These are phyloP conservation scores for Typhlomys cinereus DNA, from an alignment of 2,113 vertebrate genomes.

Conservation along the genomic window DNA sequence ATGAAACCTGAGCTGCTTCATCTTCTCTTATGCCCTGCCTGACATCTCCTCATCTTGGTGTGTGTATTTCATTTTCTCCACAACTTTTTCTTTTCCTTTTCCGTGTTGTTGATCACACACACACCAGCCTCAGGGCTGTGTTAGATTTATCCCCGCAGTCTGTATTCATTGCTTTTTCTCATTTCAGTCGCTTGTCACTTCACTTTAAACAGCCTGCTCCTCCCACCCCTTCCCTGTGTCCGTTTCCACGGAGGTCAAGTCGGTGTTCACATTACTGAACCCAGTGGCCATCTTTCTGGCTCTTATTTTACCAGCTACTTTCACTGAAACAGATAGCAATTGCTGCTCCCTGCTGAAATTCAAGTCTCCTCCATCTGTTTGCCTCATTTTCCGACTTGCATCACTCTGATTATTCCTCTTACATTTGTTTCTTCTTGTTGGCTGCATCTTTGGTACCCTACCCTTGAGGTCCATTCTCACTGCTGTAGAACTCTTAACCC, in stretches of 20 bases:
- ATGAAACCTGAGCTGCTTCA: slow-evolving; percentile 34
- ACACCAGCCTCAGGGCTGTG: background rate
- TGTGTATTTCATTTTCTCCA: background rate
- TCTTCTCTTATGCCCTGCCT: background rate
- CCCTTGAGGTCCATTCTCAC: background rate
- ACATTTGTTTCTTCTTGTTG: background rate
- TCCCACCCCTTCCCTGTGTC: background rate
- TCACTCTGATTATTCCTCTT: background rate
- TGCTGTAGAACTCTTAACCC: too few relatives aligned
- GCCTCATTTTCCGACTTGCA: background rate
- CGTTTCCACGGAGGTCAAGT: background rate
- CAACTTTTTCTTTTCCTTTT: background rate
- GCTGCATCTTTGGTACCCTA: background rate
- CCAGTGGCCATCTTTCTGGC: background rate
- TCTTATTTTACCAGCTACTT: background rate
- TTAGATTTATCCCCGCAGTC: background rate
- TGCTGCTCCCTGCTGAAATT: background rate
- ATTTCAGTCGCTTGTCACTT: background rate
- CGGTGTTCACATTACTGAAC: background rate
- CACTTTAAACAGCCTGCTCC: background rate
- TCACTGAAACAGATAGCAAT: background rate
- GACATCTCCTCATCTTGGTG: background rate
- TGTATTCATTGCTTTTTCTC: background rate
- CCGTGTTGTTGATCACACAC: background rate
- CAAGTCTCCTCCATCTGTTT: background rate